Conservation (phyloP, 2,113 vertebrate genomes). For the Leucopsar rothschildi region DNA sequence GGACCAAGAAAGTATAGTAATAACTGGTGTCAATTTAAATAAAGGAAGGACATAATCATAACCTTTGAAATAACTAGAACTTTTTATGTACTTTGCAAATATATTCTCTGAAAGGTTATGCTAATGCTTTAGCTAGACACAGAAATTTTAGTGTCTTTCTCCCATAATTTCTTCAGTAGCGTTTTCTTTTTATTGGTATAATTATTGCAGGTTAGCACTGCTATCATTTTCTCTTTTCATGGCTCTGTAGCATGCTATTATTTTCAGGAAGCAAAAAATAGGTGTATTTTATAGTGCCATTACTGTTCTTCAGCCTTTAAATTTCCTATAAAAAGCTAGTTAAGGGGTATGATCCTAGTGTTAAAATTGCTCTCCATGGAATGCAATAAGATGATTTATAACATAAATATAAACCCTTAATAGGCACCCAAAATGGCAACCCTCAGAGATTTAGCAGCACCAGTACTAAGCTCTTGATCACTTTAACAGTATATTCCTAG, state of each 20-base stretch:
- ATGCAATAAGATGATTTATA: conserved; percentile 36
- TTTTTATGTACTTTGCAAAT: conserved; percentile 56
- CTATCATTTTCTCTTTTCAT: conserved; percentile 54
- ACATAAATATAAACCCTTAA: conserved; percentile 49
- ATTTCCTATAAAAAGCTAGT: conserved; percentile 56
- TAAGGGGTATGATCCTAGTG: conserved; percentile 24
- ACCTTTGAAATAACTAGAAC: conserved; percentile 53
- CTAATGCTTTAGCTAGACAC: conserved; percentile 36
- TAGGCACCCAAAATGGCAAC: conserved; percentile 37
- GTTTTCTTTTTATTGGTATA: conserved; percentile 60
- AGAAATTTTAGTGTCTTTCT: conserved; percentile 43
- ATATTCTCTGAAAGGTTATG: conserved; percentile 44
- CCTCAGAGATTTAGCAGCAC: conserved; percentile 26
- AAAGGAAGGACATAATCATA: conserved; percentile 38
- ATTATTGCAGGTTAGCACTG: conserved; percentile 60
- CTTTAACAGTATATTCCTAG: conserved; percentile 1
- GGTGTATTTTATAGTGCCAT: conserved; percentile 48
- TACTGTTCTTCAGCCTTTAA: conserved; percentile 52
- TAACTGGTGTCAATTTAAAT: conserved; percentile 56
- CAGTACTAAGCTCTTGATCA: conserved; percentile 24
- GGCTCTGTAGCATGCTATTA: conserved; percentile 37
- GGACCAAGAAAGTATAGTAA: background rate
- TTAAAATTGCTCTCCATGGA: conserved; percentile 10
- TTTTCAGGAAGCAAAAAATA: conserved; percentile 46
- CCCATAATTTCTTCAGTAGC: conserved; percentile 46